phyloP scores from a whole-genome alignment of 2,113 vertebrate genomes.

The Anolis sagrei region DNA sequence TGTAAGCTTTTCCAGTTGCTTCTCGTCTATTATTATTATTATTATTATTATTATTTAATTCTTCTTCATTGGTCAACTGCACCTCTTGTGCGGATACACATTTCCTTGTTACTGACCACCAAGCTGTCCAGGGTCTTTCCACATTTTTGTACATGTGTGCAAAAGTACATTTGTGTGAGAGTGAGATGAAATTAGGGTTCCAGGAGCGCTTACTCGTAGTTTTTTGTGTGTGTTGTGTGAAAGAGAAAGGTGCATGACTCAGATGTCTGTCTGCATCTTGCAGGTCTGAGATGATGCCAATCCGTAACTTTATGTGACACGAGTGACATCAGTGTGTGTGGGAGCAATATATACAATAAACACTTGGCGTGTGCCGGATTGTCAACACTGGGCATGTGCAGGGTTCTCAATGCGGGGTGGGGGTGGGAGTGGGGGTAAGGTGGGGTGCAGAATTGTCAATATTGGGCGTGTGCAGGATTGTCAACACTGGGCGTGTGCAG shows the following conservation, averaged over 20 bases:
- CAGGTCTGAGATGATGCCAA: background rate
- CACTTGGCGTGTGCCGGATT: background rate
- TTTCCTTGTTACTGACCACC: background rate
- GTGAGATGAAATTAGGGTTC: no score
- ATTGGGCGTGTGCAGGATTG: no score
- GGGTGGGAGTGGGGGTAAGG: no score
- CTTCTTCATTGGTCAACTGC: background rate
- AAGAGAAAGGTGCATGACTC: no score
- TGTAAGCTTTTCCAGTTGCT: no score
- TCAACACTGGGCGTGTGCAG: no score
- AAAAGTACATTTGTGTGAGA: background rate
- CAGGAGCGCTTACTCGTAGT: no score
- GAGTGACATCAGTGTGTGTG: background rate
- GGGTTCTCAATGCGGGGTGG: no score
- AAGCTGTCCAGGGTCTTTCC: background rate
- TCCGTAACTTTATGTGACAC: background rate
- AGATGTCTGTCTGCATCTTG: background rate
- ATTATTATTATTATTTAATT: no score
- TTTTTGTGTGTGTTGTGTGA: no score
- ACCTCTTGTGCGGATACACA: background rate
- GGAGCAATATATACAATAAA: background rate
- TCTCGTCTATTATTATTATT: no score
- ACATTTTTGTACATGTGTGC: background rate
- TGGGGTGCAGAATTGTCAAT: no score
- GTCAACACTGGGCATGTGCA: background rate